phyloP scores from a whole-genome alignment of 2,888 invertebrate genomes.

The Zootermopsis nevadensis region DNA sequence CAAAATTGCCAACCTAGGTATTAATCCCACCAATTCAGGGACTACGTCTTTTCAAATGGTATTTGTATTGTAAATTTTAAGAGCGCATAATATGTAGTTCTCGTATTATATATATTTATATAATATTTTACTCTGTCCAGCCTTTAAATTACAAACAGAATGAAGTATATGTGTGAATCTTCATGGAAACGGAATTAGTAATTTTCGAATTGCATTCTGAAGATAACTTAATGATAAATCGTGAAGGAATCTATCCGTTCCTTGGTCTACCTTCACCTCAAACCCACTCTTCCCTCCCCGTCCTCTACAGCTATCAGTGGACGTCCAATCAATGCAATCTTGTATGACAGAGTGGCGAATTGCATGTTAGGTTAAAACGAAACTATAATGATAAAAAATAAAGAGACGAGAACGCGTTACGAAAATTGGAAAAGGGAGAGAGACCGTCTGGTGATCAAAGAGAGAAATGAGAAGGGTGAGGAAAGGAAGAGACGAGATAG shows the following conservation, averaged over 20 bases:
- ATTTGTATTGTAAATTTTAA: too few species aligned
- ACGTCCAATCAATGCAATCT: constrained; percentile 40
- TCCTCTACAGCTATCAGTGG: not conserved
- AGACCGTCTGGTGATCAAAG: constrained; percentile 37
- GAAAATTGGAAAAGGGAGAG: constrained; percentile 30
- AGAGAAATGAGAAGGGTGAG: not conserved
- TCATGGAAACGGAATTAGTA: constrained; percentile 1
- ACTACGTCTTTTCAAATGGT: too few species aligned
- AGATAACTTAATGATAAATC: not conserved
- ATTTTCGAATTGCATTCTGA: not conserved
- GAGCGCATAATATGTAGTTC: too few species aligned
- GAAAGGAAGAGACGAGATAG: not conserved
- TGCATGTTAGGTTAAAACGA: constrained; percentile 36
- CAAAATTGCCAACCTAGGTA: too few species aligned
- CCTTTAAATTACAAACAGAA: too few species aligned
- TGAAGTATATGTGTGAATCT: not conserved
- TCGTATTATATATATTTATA: too few species aligned
- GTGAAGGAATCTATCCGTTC: not conserved
- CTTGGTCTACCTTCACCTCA: constrained; percentile 21
- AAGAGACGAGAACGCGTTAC: constrained; percentile 19
- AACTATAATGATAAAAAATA: constrained; percentile 39
- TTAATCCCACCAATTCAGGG: too few species aligned
- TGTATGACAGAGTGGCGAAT: constrained; percentile 42
- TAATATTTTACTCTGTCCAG: too few species aligned
- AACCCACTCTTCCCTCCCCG: not conserved